These are phyloP conservation scores for Peribatodes rhomboidaria DNA, from an alignment of 2,888 invertebrate genomes.

Conservation along the genomic window DNA sequence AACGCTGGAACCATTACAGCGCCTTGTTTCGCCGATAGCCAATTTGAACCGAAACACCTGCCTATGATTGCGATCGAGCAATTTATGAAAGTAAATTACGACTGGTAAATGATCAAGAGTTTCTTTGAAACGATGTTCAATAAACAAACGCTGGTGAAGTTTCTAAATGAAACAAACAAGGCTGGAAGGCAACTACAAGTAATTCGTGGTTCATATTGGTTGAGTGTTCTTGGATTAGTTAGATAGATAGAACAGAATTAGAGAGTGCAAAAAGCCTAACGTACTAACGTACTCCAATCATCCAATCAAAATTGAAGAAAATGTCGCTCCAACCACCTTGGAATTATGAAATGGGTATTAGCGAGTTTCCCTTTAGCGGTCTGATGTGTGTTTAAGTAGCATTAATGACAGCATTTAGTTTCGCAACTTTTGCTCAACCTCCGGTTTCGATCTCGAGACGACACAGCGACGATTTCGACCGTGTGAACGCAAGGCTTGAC, in stretches of 20 bases:
- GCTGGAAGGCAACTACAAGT: neutral
- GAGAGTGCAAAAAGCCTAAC: too few relatives aligned
- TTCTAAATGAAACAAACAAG: neutral
- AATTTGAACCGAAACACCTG: slow-evolving; percentile 30
- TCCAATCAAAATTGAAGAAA: neutral
- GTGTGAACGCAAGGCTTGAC: slow-evolving; percentile 72
- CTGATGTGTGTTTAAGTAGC: slow-evolving; percentile 29
- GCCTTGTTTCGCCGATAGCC: slow-evolving; percentile 27
- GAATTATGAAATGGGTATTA: slow-evolving; percentile 2
- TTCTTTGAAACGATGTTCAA: neutral
- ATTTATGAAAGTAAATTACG: slow-evolving; percentile 30
- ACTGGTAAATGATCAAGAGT: neutral
- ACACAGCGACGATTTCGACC: slow-evolving; percentile 60
- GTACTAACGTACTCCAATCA: too few relatives aligned
- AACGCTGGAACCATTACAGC: slow-evolving; percentile 20
- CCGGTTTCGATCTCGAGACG: slow-evolving; percentile 67
- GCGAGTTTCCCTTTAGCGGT: slow-evolving; percentile 20
- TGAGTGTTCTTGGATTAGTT: too few relatives aligned
- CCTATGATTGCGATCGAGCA: slow-evolving; percentile 24
- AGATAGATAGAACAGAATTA: too few relatives aligned
- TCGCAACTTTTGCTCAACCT: slow-evolving; percentile 72
- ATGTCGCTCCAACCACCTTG: neutral
- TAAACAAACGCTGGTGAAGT: neutral
- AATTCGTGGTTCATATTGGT: too few relatives aligned
- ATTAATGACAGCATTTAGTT: slow-evolving; percentile 51